Evolutionary conservation across 2,888 invertebrate species (phyloP).

Genomic region (Orchesella flavescens): DNA sequence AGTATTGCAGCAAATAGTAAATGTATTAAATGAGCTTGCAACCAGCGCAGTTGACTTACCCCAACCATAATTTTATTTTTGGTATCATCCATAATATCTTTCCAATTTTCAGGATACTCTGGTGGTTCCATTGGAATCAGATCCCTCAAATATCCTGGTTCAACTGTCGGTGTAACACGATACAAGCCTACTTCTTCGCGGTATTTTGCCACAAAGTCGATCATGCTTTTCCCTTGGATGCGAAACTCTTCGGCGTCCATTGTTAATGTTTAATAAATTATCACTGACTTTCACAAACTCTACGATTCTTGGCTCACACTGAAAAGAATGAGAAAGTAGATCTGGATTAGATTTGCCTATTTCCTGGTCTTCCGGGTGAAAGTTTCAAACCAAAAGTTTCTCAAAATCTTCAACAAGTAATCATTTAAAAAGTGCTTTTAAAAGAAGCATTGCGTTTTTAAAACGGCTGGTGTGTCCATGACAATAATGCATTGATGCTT

Average conservation of each 20-base stretch:
- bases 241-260: conserved; percentile 71
- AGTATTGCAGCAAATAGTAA: no score
- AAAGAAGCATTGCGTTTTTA: no score
- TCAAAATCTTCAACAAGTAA: background rate
- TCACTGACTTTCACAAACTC: background rate
- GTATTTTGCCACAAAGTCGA: conserved; percentile 95
- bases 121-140: conserved; percentile 90
- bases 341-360: background rate
- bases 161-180: conserved; percentile 90
- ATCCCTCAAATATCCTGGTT: conserved; percentile 90
- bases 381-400: background rate
- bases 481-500: no score
- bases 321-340: no score
- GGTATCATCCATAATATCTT: conserved; percentile 87
- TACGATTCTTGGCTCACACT: no score
- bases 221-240: conserved; percentile 75
- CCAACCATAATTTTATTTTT: conserved; percentile 71
- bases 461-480: no score
- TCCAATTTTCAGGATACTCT: conserved; percentile 87
- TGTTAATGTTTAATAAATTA: background rate
- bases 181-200: conserved; percentile 79
- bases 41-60: conserved; percentile 55
- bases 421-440: background rate
- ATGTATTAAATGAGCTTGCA: no score
- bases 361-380: no score